Conservation (phyloP, 92 coral and sea anemone genomes). For the Muricea muricata region DNA sequence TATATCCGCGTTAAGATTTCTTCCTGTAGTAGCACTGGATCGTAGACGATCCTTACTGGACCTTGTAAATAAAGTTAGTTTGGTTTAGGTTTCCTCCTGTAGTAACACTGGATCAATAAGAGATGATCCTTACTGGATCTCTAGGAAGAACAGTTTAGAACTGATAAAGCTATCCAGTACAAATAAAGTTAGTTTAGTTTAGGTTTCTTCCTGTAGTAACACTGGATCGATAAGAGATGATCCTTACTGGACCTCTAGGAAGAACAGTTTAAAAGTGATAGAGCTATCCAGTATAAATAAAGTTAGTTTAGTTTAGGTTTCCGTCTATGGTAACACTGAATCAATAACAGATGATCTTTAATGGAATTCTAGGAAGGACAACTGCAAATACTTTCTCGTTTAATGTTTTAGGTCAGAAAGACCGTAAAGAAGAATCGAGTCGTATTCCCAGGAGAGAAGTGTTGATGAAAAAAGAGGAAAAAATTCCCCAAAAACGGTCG, state of each 20-base stretch:
- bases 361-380: neutral
- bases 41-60: neutral
- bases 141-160: neutral
- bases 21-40: neutral
- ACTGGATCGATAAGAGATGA: too few species aligned
- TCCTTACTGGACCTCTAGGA: too few species aligned
- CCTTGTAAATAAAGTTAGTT: neutral
- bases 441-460: neutral
- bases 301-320: neutral
- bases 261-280: too few species aligned
- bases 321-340: neutral
- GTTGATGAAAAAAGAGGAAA: neutral
- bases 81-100: neutral
- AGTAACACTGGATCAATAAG: neutral
- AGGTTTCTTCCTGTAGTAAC: too few species aligned
- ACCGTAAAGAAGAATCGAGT: neutral
- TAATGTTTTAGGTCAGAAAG: neutral
- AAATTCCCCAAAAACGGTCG: constrained; percentile 60
- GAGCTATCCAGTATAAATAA: too few species aligned
- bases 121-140: neutral
- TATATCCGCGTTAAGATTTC: neutral
- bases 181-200: neutral
- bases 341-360: neutral
- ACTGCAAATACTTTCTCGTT: neutral
- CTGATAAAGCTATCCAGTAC: neutral